Percentiles rank a stretch among this genome's conserved stretches.
These are phyloP conservation scores for Elachura formosa DNA, from an alignment of 2,113 vertebrate species.

Conservation along the genomic window DNA sequence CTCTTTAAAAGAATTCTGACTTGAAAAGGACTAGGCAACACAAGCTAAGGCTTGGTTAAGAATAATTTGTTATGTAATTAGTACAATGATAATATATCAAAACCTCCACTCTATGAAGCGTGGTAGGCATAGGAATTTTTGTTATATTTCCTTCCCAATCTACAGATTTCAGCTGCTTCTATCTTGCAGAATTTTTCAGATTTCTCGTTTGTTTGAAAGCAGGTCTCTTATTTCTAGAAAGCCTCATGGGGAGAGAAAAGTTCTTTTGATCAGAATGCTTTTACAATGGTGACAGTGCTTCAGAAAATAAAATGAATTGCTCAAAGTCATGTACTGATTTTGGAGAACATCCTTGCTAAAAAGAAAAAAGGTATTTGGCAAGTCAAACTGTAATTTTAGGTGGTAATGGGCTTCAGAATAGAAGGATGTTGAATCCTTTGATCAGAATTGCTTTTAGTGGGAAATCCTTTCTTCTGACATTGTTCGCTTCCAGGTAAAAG, in stretches of 20 bases:
- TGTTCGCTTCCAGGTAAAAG: neutral
- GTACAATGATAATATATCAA: neutral
- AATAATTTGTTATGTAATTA: constrained; percentile 36
- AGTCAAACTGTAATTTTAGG: neutral
- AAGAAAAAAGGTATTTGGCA: neutral
- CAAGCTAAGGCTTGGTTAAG: neutral
- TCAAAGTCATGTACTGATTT: neutral
- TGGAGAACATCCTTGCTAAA: neutral
- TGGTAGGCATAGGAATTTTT: neutral
- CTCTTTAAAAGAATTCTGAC: neutral
- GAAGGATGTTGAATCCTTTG: neutral
- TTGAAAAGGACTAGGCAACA: neutral
- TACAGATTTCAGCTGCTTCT: neutral
- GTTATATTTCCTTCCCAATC: neutral
- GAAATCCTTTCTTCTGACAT: constrained; percentile 17
- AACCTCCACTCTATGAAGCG: neutral
- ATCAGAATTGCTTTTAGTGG: constrained; percentile 1
- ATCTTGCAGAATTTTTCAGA: neutral
- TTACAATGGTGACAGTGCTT: neutral
- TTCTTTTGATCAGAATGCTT: neutral
- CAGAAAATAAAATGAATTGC: neutral
- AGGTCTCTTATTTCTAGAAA: neutral
- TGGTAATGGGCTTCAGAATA: neutral
- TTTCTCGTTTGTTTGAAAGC: neutral
- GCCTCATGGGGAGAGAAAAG: neutral